Evolutionary conservation across 2,888 invertebrate genomes (phyloP).

Genomic region (Eilema depressum): DNA sequence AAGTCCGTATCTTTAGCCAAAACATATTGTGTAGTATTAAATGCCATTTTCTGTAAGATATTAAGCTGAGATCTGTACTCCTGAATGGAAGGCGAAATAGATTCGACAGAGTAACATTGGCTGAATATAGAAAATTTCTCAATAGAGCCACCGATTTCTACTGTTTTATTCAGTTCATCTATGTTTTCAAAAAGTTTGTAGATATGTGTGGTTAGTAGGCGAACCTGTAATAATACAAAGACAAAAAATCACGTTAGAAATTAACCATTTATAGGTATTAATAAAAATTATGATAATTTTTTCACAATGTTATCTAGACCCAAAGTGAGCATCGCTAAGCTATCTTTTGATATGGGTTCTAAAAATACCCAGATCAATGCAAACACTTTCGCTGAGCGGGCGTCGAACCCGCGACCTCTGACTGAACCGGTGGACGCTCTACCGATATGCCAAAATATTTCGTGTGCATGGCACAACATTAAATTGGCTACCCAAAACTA

Average conservation of each 20-base stretch:
- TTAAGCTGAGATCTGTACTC: conserved; percentile 93
- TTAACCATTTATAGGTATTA: background rate
- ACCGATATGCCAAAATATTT: no score
- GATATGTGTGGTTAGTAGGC: conserved; percentile 91
- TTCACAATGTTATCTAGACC: no score
- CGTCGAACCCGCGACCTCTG: no score
- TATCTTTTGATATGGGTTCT: no score
- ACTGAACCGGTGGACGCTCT: no score
- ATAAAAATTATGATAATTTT: no score
- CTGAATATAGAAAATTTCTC: conserved; percentile 88
- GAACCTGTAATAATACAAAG: conserved; percentile 80
- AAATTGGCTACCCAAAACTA: background rate
- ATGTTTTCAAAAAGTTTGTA: conserved; percentile 89
- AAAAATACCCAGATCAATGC: no score
- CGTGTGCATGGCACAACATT: no score
- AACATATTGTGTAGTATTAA: conserved; percentile 87
- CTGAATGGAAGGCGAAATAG: conserved; percentile 90
- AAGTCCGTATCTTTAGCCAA: conserved; percentile 87
- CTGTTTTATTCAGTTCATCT: conserved; percentile 78
- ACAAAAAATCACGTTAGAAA: background rate
- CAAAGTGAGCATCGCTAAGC: no score
- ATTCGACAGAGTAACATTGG: conserved; percentile 91
- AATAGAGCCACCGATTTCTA: conserved; percentile 62
- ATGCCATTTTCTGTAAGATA: conserved; percentile 91
- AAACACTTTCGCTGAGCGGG: no score